Evolutionary conservation across 2,888 invertebrate genomes (phyloP).

Genomic region (Chrysina gloriosa): DNA sequence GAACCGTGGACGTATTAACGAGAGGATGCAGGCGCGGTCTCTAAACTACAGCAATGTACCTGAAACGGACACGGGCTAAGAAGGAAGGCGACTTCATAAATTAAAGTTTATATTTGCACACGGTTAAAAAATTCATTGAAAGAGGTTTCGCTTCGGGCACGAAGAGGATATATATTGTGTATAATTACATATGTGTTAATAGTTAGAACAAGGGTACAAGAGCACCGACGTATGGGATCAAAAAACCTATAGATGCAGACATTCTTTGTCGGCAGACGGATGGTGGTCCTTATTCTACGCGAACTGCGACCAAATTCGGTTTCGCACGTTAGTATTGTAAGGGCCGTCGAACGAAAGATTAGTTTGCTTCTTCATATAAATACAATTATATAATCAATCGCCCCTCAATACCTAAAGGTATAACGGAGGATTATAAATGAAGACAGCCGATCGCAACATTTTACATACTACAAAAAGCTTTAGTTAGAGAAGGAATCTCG

Average conservation of each 20-base stretch:
- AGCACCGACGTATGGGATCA: constrained; percentile 55
- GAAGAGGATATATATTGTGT: constrained; percentile 55
- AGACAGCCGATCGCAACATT: no score
- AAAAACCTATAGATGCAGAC: constrained; percentile 57
- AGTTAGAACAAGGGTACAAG: constrained; percentile 57
- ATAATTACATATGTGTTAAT: constrained; percentile 62
- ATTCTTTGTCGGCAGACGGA: constrained; percentile 53
- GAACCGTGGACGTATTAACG: constrained; percentile 40
- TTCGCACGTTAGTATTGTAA: constrained; percentile 3
- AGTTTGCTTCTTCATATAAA: no score
- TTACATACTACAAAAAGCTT: no score
- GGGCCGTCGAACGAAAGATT: no score
- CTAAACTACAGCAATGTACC: constrained; percentile 45
- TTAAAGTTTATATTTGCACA: constrained; percentile 57
- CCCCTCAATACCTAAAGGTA: no score
- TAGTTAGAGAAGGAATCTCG: no score
- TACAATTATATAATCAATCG: no score
- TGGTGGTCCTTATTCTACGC: constrained; percentile 49
- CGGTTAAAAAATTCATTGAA: constrained; percentile 51
- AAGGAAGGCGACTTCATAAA: constrained; percentile 51
- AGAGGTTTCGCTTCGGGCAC: constrained; percentile 48
- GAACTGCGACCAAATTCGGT: background rate
- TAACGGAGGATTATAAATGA: no score
- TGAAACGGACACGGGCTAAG: constrained; percentile 45
- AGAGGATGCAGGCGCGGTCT: constrained; percentile 42